A percentile compares a stretch with the other conserved stretches of the same genome.
phyloP scores from a whole-genome alignment of 2,113 vertebrate genomes.

The Mustela nigripes region DNA sequence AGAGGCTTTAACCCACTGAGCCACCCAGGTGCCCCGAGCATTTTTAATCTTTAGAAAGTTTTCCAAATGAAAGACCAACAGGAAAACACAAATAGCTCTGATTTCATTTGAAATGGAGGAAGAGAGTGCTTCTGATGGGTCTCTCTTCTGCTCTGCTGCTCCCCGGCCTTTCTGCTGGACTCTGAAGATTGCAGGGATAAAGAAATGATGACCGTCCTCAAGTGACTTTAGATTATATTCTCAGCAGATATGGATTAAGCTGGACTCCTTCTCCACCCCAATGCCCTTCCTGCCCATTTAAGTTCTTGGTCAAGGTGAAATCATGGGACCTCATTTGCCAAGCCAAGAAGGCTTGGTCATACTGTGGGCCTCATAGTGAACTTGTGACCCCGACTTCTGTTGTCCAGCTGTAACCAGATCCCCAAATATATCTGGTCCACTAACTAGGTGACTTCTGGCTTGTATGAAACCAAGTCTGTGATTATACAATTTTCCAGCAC shows the following conservation, averaged over 20 bases:
- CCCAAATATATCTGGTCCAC: neutral
- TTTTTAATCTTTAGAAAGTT: neutral
- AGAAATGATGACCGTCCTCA: neutral
- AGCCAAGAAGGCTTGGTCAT: neutral
- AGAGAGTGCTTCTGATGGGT: neutral
- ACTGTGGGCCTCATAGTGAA: neutral
- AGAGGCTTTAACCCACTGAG: no score
- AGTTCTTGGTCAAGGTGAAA: conserved; percentile 26
- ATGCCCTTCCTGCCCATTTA: neutral
- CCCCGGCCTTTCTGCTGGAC: neutral
- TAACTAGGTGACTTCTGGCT: conserved; percentile 3
- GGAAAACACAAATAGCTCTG: neutral
- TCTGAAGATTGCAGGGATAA: neutral
- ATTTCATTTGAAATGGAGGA: neutral
- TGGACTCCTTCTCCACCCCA: neutral
- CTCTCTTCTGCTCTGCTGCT: neutral
- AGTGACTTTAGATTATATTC: neutral
- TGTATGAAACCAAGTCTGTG: neutral
- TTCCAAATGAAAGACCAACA: conserved; percentile 34
- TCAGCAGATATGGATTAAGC: neutral
- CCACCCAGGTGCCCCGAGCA: neutral
- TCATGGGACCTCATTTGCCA: neutral
- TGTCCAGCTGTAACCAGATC: neutral
- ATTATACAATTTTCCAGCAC: neutral
- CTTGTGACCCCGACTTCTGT: conserved; percentile 32